Base-by-base conservation (phyloP, 2,888 invertebrate species). In the Ganaspis brasiliensis region DNA sequence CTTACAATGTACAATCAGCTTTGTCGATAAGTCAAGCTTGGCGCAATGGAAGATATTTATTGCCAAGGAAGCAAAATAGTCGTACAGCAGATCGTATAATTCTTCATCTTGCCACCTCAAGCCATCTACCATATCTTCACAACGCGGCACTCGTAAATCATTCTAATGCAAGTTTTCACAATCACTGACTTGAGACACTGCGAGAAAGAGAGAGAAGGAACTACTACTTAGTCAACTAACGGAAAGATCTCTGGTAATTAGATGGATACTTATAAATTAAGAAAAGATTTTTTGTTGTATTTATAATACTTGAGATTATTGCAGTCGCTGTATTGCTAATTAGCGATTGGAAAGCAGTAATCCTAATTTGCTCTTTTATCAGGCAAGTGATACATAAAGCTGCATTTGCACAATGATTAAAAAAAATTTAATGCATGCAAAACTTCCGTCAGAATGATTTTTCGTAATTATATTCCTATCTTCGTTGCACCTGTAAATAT, bases 121-220 rank as follows among this genome's bases (percentile, higher is more conserved):
- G 67, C 40, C 67, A 45, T 45, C 63, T 40, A 63, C 63, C 63
- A 14, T 63, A 63, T 45, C 63, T 63, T 63, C 63, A 21, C 40
- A 63, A 63, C 40, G 37, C 24, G 45, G 14, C n/a, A n/a, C 40
- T 67, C 21, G 24, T 67, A 67, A 67, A 67, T 67, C 67, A 45
- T 67, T 67, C 45, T 45, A 67, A 67, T 67, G 67, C 21, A 67
- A 67, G 67, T 67, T 67, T 67, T 67, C 67, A 24, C 67, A 67
- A 67, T 67, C 67, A 45, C 40, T 45, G 40, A 40, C 24, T 21
- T 67, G 67, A 67, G 24, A 45, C 24, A 37, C n/a, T 9, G n/a
- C 19, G 40, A 67, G 40, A 67, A 19, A 45, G 9, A 52, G 6
- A 2, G 19, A 52, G 52, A 63, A 21, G 37, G 6, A 61, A 35